Evolutionary conservation across 1,140 invertebrate genomes (phyloP), one percentile per base, ranked within the genome.

Genomic region (Lysiphlebus fabarum): DNA sequence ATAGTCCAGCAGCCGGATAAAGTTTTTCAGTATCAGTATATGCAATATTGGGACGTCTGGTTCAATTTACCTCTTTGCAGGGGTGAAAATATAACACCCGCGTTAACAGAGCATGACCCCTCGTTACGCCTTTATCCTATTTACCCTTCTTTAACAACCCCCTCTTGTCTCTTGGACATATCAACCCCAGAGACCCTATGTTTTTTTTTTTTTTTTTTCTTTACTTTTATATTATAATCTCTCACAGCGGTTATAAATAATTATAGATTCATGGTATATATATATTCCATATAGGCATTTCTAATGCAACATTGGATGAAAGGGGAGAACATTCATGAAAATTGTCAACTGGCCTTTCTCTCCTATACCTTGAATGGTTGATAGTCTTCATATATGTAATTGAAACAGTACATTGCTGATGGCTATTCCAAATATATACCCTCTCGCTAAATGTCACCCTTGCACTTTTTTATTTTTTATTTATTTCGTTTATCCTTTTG

Each of bases 251-350:
- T 74, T 72, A 66, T 62, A 59, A 70, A 66, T 70, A 70, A 75
- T 75, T 75, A 75, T 57, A 64, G 65, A 74, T 74, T 74, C 69
- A 70, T 68, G 62, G 58, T 63, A 65, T n/a, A n/a, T n/a, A n/a
- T n/a, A n/a, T 26, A 26, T 67, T 73, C 64, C 61, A 47, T 37
- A 61, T 56, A 45, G 42, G 42, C 17, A 43, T 59, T 56, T 47
- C 40, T 53, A 61, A 56, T 56, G 54, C 53, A 49, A 53, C 53
- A 41, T 43, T 44, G 45, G 40, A 26, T 26, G 17, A 26, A 26
- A 26, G 17, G 17, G 17, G 17, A 26, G 17, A 26, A 26, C 17
- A 26, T 26, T 4, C 17, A 26, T 26, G 17, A 4, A 26, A 33
- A 33, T 49, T 49, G 47, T 49, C 47, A 49, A 49, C 26, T 49